These are phyloP conservation scores for Apodemia mormo DNA, from an alignment of 2,888 invertebrate genomes.

Conservation along the genomic window DNA sequence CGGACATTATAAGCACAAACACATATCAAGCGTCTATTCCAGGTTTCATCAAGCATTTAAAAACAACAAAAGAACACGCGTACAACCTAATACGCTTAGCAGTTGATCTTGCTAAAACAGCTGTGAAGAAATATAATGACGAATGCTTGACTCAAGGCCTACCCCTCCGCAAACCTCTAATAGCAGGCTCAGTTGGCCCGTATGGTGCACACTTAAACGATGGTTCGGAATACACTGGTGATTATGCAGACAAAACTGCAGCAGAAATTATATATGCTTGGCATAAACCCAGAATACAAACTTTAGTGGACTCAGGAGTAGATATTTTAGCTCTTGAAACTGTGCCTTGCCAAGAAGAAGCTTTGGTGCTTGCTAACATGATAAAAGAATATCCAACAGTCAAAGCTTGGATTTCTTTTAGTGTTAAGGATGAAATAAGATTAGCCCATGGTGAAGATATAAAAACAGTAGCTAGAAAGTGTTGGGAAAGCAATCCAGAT, in stretches of 20 bases:
- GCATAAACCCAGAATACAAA: constrained; percentile 90
- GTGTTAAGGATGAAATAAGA: constrained; percentile 83
- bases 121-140: constrained; percentile 82
- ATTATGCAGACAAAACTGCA: constrained; percentile 84
- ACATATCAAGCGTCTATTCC: constrained; percentile 93
- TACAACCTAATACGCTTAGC: constrained; percentile 86
- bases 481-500: constrained; percentile 84
- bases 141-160: constrained; percentile 56
- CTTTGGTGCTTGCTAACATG: constrained; percentile 88
- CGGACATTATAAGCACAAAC: constrained; percentile 92
- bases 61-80: constrained; percentile 84
- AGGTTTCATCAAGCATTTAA: constrained; percentile 88
- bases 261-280: constrained; percentile 86
- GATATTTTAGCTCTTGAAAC: constrained; percentile 96
- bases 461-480: constrained; percentile 83
- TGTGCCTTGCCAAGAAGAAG: constrained; percentile 92
- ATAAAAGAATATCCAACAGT: constrained; percentile 88
- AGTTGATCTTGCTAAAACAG: constrained; percentile 87
- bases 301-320: constrained; percentile 88
- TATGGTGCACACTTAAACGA: constrained; percentile 94
- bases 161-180: constrained; percentile 67
- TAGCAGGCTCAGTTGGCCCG: constrained; percentile 95
- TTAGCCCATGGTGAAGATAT: constrained; percentile 91
- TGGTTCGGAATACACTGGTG: constrained; percentile 94
- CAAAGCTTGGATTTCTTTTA: constrained; percentile 94